These are phyloP conservation scores for Notothenia rossii DNA, from an alignment of 2,113 vertebrate species.

Conservation along the genomic window DNA sequence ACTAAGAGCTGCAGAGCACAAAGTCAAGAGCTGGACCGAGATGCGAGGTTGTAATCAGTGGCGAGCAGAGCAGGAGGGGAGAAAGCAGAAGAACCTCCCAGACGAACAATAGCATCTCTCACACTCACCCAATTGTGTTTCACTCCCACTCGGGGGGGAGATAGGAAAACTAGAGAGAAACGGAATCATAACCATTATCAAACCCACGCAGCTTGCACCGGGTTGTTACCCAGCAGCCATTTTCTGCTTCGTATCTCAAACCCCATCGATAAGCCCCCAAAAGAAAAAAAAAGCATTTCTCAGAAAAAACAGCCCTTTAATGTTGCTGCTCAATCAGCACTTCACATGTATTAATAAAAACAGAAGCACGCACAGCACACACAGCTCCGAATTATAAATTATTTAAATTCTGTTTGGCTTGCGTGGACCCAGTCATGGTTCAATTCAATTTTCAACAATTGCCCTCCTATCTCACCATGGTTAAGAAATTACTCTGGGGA, in stretches of 20 bases:
- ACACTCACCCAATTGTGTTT: slow-evolving; percentile 55
- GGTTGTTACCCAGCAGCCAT: slow-evolving; percentile 60
- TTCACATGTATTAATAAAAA: slow-evolving; percentile 56
- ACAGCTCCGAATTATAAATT: neutral
- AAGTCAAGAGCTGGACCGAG: slow-evolving; percentile 66
- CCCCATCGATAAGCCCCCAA: slow-evolving; percentile 45
- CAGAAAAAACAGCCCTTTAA: slow-evolving; percentile 40
- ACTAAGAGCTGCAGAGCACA: slow-evolving; percentile 46
- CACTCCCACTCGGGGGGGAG: slow-evolving; percentile 48
- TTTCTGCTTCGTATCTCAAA: slow-evolving; percentile 58
- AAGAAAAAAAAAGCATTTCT: slow-evolving; percentile 21
- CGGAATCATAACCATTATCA: slow-evolving; percentile 67
- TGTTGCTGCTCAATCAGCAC: slow-evolving; percentile 52
- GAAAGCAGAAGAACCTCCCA: slow-evolving; percentile 60
- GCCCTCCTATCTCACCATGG: slow-evolving; percentile 52
- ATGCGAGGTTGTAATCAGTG: slow-evolving; percentile 73
- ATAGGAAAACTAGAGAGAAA: slow-evolving; percentile 51
- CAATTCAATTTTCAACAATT: slow-evolving; percentile 67
- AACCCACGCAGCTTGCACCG: slow-evolving; percentile 63
- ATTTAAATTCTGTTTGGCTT: slow-evolving; percentile 48
- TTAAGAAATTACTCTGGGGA: slow-evolving; percentile 50
- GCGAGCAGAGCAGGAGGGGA: slow-evolving; percentile 56
- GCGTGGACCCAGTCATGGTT: slow-evolving; percentile 53
- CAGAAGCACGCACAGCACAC: neutral
- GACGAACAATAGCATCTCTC: slow-evolving; percentile 68